These are phyloP conservation scores for Chironomus striatipennis DNA, from an alignment of 1,140 invertebrate genomes.

Conservation along the genomic window DNA sequence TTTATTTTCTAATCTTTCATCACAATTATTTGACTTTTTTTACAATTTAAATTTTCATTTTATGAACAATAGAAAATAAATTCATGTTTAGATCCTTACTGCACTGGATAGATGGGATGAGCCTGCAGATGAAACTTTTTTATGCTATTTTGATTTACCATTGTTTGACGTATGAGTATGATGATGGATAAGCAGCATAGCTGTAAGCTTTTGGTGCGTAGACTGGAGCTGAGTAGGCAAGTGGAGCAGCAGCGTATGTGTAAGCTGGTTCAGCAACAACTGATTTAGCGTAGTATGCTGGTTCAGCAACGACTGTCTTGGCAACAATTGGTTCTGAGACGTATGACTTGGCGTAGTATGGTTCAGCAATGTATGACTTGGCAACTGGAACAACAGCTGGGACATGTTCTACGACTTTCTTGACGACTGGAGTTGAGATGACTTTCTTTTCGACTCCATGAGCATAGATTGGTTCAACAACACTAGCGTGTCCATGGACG, in stretches of 20 bases:
- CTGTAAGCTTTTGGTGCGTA: background rate
- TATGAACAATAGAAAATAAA: background rate
- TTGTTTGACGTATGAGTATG: background rate
- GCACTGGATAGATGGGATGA: no score
- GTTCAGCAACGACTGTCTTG: no score
- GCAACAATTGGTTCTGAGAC: conserved; percentile 12
- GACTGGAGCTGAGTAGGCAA: conserved; percentile 31
- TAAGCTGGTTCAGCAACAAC: background rate
- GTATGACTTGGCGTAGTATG: conserved; percentile 26
- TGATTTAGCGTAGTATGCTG: no score
- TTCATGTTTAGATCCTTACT: background rate
- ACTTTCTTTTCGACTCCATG: conserved; percentile 33
- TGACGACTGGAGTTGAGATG: conserved; percentile 31
- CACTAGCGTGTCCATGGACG: conserved; percentile 33
- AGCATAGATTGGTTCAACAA: conserved; percentile 33
- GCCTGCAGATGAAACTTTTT: no score
- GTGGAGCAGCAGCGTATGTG: conserved; percentile 34
- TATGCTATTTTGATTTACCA: background rate
- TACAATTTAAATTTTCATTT: no score
- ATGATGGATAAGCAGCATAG: background rate
- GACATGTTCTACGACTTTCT: conserved; percentile 27
- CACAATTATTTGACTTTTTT: background rate
- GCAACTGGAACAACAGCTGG: conserved; percentile 24
- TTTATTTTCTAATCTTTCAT: conserved; percentile 8
- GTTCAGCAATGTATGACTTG: conserved; percentile 29